Base-by-base conservation (phyloP, 2,888 invertebrate genomes). In the Zootermopsis nevadensis region DNA sequence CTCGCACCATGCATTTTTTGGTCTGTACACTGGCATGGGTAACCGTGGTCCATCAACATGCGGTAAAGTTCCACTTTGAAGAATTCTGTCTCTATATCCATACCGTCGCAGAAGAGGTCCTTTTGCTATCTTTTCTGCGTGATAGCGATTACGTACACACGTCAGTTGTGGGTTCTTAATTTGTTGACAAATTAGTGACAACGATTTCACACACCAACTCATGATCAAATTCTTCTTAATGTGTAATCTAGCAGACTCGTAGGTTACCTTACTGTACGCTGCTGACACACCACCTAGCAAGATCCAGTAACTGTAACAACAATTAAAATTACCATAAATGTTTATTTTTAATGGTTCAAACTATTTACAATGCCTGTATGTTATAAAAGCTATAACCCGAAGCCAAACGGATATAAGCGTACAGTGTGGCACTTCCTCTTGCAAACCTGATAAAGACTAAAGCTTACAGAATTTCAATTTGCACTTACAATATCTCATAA, bases 1-100 rank as follows among this genome's bases (percentile, higher is more conserved):
- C 86, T 94, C 92, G 0, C 91, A 88, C 98, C 98, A 99, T 0
- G 89, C 87, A 89, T 97, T 93, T 86, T 81, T 92, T 4, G 97
- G 97, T 82, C 93, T 91, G 87, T 88, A 92, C 60, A 92, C 90
- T 0, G 96, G 96, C 88, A 95, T 92, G 1, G 94, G 93, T 66
- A 90, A 87, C 83, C 89, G 89, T 2, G 91, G 91, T 83, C 90
- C 89, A 81, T 91, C 90, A 66, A 91, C 87, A 87, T 95, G 93
- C 0, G 97, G 96, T 82, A 97, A 89, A 38, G 94, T 87, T 1
- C 97, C 97, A 84, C 91, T 90, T 86, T 91, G 91, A 86, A 94
- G 90, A 76, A 96, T 89, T 85, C 90, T 90, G 76, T 97, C 96
- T 85, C 93, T 88, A 87, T 94, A 95, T 1, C 96, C 97, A 88